Evolutionary conservation across 2,888 invertebrate species (phyloP), one percentile per base, ranked within the genome.

Genomic region (Lasioglossum marginatum): DNA sequence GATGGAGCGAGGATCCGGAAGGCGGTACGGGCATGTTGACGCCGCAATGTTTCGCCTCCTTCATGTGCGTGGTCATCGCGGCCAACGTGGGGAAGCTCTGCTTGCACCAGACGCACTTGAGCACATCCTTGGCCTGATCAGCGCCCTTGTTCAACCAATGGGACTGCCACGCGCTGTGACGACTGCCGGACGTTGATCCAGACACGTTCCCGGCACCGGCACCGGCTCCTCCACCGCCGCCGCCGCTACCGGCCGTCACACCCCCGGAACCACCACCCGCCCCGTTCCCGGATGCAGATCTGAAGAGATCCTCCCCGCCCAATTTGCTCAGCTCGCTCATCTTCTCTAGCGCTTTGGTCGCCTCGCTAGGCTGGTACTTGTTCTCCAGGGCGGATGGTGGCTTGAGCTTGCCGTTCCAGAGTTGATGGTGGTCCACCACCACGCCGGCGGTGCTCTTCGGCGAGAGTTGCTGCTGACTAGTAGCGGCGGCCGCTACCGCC

Each of bases 101-200:
- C 95, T 99, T 99, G 95, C 99, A 99, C 98, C 99, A 99, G 66
- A 99, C 99, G 95, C 99, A 99, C 95, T 99, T 98, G 52, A 99
- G 97, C 48, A 99, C 99, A 94, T 99, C 99, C 95, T 98, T 98
- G 31, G 99, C 99, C 93, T 98, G 98, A 92, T 98, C 98, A 3
- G 99, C 98, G 12, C 98, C 99, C 94, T 98, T 99, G 96, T 98
- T 99, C 81, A 99, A 96, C 99, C 99, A 99, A 94, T 99, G 99
- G 3, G 99, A 99, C 94, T 99, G 99, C 98, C 99, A 99, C 27
- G 99, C 98, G 89, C 98, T 98, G 94, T 98, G 98, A 3, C 98
- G 96, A 31, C 97, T 98, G 3, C 96, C 95, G 3, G 96, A 96
- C 66, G 96, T 96, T 14, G 95, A 95, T 3, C 97, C 96, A 2